Evolutionary conservation across 1,140 invertebrate species (phyloP).

Genomic region (Drosophila parabipectinata): DNA sequence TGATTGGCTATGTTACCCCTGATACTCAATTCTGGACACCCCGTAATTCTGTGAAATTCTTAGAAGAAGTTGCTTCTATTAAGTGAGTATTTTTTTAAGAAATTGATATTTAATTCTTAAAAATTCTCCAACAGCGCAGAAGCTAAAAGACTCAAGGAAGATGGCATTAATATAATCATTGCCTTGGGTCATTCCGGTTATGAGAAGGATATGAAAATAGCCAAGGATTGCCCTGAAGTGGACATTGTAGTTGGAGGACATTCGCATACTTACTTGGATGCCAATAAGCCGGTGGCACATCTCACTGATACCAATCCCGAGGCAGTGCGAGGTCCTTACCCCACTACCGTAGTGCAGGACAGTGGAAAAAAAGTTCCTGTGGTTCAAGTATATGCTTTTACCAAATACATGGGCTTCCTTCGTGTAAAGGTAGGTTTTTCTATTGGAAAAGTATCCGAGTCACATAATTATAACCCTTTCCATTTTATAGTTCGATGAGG

Average conservation of each 20-base stretch:
- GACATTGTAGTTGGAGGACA: slow-evolving; percentile 74
- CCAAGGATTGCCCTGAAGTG: neutral
- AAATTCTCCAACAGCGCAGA: slow-evolving; percentile 48
- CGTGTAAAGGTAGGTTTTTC: slow-evolving; percentile 79
- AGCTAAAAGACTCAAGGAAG: neutral
- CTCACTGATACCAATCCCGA: slow-evolving; percentile 45
- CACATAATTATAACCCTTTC: slow-evolving; percentile 4
- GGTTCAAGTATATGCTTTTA: slow-evolving; percentile 96
- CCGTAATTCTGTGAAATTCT: slow-evolving; percentile 88
- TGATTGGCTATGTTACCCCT: slow-evolving; percentile 95
- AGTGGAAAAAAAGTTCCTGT: slow-evolving; percentile 91
- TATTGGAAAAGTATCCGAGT: neutral
- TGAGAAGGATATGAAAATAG: neutral
- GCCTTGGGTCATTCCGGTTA: neutral
- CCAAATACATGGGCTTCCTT: slow-evolving; percentile 94
- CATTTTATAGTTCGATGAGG: slow-evolving; percentile 86
- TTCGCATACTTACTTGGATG: slow-evolving; percentile 95
- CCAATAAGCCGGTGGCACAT: slow-evolving; percentile 86
- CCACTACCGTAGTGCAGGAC: slow-evolving; percentile 88
- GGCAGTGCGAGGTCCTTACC: slow-evolving; percentile 89
- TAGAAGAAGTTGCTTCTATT: slow-evolving; percentile 90
- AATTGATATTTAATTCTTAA: neutral
- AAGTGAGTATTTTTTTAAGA: slow-evolving; percentile 61
- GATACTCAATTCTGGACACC: slow-evolving; percentile 90
- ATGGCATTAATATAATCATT: neutral